Conservation (phyloP, 2,797 vertebrate species). For the Myotis findleyi region DNA sequence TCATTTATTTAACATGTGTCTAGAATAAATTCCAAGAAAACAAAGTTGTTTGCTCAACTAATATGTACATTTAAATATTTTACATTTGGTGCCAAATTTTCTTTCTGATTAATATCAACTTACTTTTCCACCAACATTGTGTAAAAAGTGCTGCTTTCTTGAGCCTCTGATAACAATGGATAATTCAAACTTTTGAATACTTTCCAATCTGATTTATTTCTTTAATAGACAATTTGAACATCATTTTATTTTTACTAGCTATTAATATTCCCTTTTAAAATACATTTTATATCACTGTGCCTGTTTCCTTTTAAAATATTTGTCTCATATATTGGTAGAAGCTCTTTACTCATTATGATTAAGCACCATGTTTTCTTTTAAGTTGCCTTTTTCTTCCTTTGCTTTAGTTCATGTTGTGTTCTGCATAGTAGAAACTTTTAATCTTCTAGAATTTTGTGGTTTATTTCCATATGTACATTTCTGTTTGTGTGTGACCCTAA, state of each 20-base stretch:
- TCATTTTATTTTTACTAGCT: not conserved
- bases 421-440: not conserved
- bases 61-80: not conserved
- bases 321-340: not conserved
- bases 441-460: not conserved
- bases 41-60: not conserved
- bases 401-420: not conserved
- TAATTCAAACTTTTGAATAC: conserved; percentile 18
- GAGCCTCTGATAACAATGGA: not conserved
- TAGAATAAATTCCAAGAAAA: not conserved
- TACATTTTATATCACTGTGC: not conserved
- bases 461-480: not conserved
- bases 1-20: not conserved
- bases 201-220: not conserved
- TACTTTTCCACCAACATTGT: not conserved
- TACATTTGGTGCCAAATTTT: not conserved
- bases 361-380: not conserved
- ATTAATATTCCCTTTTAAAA: not conserved
- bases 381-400: not conserved
- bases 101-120: not conserved
- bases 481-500: not conserved
- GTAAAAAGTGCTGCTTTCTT: not conserved
- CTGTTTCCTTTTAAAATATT: not conserved
- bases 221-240: not conserved
- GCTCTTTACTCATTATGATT: not conserved